Percentiles rank a stretch among this genome's conserved stretches.
Evolutionary conservation across 2,113 vertebrate species (phyloP).

Genomic region (Equus quagga): DNA sequence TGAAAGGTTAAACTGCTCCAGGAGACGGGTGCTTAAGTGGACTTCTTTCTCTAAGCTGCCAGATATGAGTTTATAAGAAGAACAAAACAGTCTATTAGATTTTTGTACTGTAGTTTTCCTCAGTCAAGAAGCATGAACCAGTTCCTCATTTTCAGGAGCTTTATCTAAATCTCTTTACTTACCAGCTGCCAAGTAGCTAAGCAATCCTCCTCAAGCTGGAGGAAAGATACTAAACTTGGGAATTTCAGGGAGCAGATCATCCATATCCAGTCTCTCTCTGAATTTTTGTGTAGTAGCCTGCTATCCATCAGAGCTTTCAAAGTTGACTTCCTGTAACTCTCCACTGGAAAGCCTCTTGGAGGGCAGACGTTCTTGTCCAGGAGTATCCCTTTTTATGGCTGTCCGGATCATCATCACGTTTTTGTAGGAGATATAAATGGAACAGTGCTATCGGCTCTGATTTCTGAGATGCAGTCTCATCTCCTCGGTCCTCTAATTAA

Average conservation of each 20-base stretch:
- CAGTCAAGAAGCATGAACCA: constrained; percentile 47
- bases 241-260: background rate
- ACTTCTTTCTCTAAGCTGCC: constrained; percentile 11
- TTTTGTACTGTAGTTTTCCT: background rate
- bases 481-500: background rate
- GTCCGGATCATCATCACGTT: background rate
- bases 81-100: constrained; percentile 18
- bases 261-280: background rate
- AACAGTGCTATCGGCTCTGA: background rate
- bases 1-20: background rate
- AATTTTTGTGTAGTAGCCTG: background rate
- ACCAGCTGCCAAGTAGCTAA: constrained; percentile 54
- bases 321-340: background rate
- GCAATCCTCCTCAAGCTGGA: background rate
- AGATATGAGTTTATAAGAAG: constrained; percentile 27
- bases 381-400: background rate
- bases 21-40: background rate
- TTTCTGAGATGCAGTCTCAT: background rate
- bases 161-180: constrained; percentile 67
- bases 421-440: constrained; percentile 7
- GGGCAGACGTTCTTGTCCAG: background rate
- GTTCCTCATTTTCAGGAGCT: constrained; percentile 69
- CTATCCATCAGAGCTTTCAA: background rate
- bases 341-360: constrained; percentile 25
- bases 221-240: constrained; percentile 58